These are phyloP conservation scores for Neodiprion virginianus DNA, from an alignment of 1,140 invertebrate genomes.

Conservation along the genomic window DNA sequence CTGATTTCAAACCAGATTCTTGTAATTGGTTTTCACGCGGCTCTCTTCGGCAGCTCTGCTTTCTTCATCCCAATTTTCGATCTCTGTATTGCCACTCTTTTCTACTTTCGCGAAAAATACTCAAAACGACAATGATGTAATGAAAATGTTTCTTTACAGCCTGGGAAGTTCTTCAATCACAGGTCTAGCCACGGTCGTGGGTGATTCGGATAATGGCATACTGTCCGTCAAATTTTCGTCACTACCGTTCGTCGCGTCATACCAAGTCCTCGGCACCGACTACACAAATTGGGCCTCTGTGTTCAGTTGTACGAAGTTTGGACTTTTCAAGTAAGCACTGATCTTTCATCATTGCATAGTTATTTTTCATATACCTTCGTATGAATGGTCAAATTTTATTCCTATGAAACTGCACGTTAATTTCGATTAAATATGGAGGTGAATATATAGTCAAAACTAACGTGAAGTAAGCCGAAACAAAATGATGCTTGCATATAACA, in stretches of 20 bases:
- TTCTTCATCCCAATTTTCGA: no score
- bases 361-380: background rate
- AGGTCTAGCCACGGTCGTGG: conserved; percentile 61
- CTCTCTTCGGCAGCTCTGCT: no score
- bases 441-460: no score
- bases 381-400: background rate
- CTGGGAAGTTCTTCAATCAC: conserved; percentile 56
- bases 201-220: conserved; percentile 60
- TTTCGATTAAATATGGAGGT: no score
- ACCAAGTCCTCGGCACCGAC: conserved; percentile 76
- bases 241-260: conserved; percentile 63
- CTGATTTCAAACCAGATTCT: no score
- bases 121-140: no score
- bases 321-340: conserved; percentile 52
- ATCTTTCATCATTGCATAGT: background rate
- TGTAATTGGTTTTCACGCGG: no score
- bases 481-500: no score
- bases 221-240: conserved; percentile 64
- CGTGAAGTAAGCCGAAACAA: no score
- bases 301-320: conserved; percentile 71
- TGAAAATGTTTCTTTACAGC: no score
- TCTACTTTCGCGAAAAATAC: background rate
- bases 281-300: conserved; percentile 74
- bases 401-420: no score
- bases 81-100: no score